Base-by-base conservation (phyloP, 2,113 vertebrate genomes). In the Stigmatopora nigra region DNA sequence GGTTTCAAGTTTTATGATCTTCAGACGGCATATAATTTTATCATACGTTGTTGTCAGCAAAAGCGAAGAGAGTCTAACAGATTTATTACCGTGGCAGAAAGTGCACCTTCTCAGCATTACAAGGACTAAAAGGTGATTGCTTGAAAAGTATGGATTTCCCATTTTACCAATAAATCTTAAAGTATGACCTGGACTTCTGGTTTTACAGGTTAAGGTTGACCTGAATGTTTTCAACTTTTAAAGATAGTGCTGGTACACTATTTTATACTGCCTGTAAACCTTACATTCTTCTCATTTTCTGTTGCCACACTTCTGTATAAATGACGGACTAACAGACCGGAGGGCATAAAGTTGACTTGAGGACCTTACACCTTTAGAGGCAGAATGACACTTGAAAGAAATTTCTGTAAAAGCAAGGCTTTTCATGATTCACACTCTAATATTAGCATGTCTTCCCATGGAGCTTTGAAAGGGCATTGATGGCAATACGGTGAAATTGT, bases 21-120 rank as follows among this genome's bases (percentile, higher is more conserved):
- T 82, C 61, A 73, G 76, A 82, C 49, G 2, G 65, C 20, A 79
- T 61, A 79, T 64, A 69, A 71, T 82, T 59, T 77, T 78, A 80
- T 73, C 82, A 73, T 70, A 71, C 59, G 49, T 66, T 68, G 62
- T 10, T 68, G 72, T 83, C 82, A 85, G 77, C 82, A 71, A 52
- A 82, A 74, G 36, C 48, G 17, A 13, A 38, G 67, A 64, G 35
- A 46, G 20, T 70, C 61, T 71, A 44, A n/a, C 59, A 44, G 59
- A 56, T 48, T 56, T 48, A 1, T 64, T 47, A 49, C 11, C 31
- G 41, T 60, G 62, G 11, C 10, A 55, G 57, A 31, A 71, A 65
- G 45, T 68, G 57, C 14, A 14, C 52, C 31, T 72, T 67, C 22
- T 65, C 4, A 12, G 15, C 1, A 4, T 66, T 49, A 17, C 20